A percentile compares a stretch with the other conserved stretches of the same genome.
phyloP scores from a whole-genome alignment of 2,888 invertebrate species.

The Drosophila prolongata region DNA sequence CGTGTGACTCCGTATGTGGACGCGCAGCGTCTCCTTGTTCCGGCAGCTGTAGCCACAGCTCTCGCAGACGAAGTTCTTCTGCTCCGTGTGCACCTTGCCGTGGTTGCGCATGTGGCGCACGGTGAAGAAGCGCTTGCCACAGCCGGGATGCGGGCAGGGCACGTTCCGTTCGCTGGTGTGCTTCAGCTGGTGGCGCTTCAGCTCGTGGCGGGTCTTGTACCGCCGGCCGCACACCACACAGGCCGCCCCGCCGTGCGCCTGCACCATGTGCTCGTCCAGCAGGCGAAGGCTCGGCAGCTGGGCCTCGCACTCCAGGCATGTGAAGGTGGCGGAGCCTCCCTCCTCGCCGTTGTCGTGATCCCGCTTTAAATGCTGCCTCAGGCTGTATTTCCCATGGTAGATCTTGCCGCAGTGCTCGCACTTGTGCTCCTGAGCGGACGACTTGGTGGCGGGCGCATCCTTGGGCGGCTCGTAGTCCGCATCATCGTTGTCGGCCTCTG shows the following conservation, averaged over 20 bases:
- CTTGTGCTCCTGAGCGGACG: slow-evolving; percentile 42
- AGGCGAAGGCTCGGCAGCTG: slow-evolving; percentile 60
- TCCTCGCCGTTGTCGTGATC: slow-evolving; percentile 51
- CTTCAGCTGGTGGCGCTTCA: slow-evolving; percentile 71
- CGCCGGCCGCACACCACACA: slow-evolving; percentile 67
- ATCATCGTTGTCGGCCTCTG: slow-evolving; percentile 48
- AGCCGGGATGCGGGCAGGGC: slow-evolving; percentile 68
- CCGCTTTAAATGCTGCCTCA: slow-evolving; percentile 63
- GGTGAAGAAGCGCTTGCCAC: slow-evolving; percentile 74
- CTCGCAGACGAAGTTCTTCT: slow-evolving; percentile 79
- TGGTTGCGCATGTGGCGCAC: slow-evolving; percentile 71
- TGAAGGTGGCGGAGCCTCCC: slow-evolving; percentile 32
- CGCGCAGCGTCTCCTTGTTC: slow-evolving; percentile 72
- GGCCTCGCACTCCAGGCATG: slow-evolving; percentile 58
- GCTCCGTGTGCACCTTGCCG: slow-evolving; percentile 68
- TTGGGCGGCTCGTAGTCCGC: slow-evolving; percentile 52
- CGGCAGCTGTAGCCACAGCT: slow-evolving; percentile 78
- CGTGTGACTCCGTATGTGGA: slow-evolving; percentile 77
- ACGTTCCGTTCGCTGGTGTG: slow-evolving; percentile 72
- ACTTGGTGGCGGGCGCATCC: slow-evolving; percentile 11
- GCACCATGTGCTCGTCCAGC: slow-evolving; percentile 63
- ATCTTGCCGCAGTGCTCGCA: slow-evolving; percentile 66
- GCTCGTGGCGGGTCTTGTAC: slow-evolving; percentile 72
- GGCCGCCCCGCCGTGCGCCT: slow-evolving; percentile 64
- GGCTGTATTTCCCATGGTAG: slow-evolving; percentile 61